Base-by-base conservation (phyloP, 2,888 invertebrate genomes). In the Julus scanicus region DNA sequence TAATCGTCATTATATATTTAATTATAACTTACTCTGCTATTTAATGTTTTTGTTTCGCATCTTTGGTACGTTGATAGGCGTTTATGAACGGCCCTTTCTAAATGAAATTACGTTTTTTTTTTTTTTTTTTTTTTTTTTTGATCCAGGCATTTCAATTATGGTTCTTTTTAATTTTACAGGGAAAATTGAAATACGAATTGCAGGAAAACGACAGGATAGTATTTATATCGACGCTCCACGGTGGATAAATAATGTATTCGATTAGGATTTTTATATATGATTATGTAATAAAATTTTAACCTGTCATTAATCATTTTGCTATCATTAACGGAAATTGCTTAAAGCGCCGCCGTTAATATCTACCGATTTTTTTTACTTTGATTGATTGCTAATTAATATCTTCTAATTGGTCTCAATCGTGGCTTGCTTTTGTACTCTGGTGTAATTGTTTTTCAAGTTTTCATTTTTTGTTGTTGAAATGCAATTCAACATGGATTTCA, bases 161-260 rank as follows among this genome's bases (percentile, higher is more conserved):
- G 9, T 3, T 44, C 8, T 87, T 63, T 84, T 86, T 57, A 83
- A 15, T 89, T 88, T 89, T 90, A 86, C 90, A 92, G 91, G 93
- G 93, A n/a, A 92, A 93, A 90, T 89, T 92, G 89, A 92, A 92
- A 37, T 93, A 93, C 90, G 90, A 91, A 88, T 90, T 93, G 29
- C 90, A 92, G 89, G 90, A 91, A 39, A 91, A 91, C 57, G 93
- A 93, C 90, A 91, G 90, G 84, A 91, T 93, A 85, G 91, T 92
- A 2, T 93, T 93, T 90, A 93, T 93, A 89, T 93, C 93, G 48
- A 94, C 93, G 2, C 90, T 93, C 88, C 93, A 94, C 90, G 93
- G 93, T 29, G 93, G 93, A 39, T 93, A 71, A 88, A 84, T 86
- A 20, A 40, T 5, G 49, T 13, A 17, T 40, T 37, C 40, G 40